Evolutionary conservation across 1,140 invertebrate genomes (phyloP), one percentile per base, ranked within the genome.

Genomic region (Pachyrhynchus sulphureomaculatus): DNA sequence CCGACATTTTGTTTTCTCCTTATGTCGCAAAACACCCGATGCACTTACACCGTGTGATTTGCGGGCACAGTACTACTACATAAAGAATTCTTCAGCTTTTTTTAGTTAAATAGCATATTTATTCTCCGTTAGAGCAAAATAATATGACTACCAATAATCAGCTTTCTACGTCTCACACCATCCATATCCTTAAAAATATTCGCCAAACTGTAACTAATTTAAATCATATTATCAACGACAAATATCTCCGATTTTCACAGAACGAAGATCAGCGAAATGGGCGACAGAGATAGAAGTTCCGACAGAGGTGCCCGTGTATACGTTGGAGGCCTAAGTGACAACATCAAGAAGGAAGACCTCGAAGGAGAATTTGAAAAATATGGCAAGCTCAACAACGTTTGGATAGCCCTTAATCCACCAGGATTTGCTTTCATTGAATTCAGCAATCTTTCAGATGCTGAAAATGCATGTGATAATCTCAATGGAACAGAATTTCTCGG

Each of bases 391-490:
- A 89, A 87, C 70, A 93, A 87, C 77, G 91, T 95, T 10, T 96
- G 93, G 93, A 92, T 96, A 59, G 94, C 93, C 26, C 88, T 94
- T 74, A 96, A 96, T 78, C 95, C 92, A 66, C 92, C 88, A 68
- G 95, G 95, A 66, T 99, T 99, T 83, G 97, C 96, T 48, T 99
- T 99, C 83, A 92, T 99, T 72, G 96, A 99, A 80, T 99, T 97
- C 83, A 91, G 95, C 79, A 95, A 95, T 77, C 84, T 87, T 71
- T 88, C 92, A 73, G 95, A 98, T 81, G 96, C 96, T 23, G 92
- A 96, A 76, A 88, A 95, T 76, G 94, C 95, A 29, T 94, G 93
- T 75, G 89, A 89, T 76, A 90, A 86, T 67, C 83, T 98, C 72
- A 96, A 98, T 79, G 95, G 95, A 59, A 86, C 86, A 61, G 89